Evolutionary conservation across 2,113 vertebrate species (phyloP), one percentile per base, ranked within the genome.

Genomic region (Percopsis transmontana): DNA sequence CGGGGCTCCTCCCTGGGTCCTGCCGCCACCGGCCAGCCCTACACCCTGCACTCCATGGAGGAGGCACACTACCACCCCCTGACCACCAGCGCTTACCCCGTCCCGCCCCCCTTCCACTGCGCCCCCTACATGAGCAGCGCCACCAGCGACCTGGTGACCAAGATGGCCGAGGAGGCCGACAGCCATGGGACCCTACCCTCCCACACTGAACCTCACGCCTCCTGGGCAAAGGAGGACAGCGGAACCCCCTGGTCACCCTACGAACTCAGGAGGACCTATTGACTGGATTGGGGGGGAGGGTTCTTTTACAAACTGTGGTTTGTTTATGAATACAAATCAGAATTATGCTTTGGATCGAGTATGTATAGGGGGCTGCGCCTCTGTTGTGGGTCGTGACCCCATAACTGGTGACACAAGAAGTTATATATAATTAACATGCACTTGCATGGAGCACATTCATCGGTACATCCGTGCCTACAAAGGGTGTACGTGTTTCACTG

Each of bases 151-250:
- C 82, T 93, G 6, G 73, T 88, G 10, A 74, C 92, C 82, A 96
- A 95, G 85, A 88, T 90, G 77, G 56, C 79, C 61, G 95, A 95
- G 13, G 93, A 94, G 19, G 24, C 71, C 0, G 70, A 91, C 5
- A 20, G 62, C 75, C 85, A 86, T 33, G 2, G 56, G 16, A 15
- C 79, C 1, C 91, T 94, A 3, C 47, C 86, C 0, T 0, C 77
- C 0, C 23, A 85, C 42, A 76, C 91, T 0, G 93, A 94, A 0
- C 83, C 63, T 19, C 86, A 93, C 1, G 42, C 86, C 2, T 44
- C 89, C 45, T 98, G 96, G 96, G 70, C 77, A 0, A 98, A 95
- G 68, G 95, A 96, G 54, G 96, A 97, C 0, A 87, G 76, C 9
- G 84, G 72, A 61, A 76, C 86, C 60, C 44, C 86, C 16, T 98